These are phyloP conservation scores for Drosophila melanogaster DNA, from an alignment of 1,140 invertebrate genomes.

Conservation along the genomic window Release_6_plus_ISO1_MT NT_033777.3:11726501-11727000, in stretches of 20 bases:
- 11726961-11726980: constrained; percentile 14
- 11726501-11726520: too few species aligned
- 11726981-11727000: constrained; percentile 24
- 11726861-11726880: constrained; percentile 36
- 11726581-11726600: too few species aligned
- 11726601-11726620: too few species aligned
- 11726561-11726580: too few species aligned
- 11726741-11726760: constrained; percentile 3
- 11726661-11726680: too few species aligned
- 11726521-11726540: too few species aligned
- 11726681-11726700: not conserved
- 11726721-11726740: not conserved
- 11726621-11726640: too few species aligned
- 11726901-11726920: constrained; percentile 39
- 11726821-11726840: constrained; percentile 32
- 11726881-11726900: constrained; percentile 34
- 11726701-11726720: not conserved
- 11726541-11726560: too few species aligned
- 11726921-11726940: not conserved
- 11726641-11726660: too few species aligned
- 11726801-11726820: constrained; percentile 7
- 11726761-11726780: not conserved
- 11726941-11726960: constrained; percentile 26
- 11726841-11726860: constrained; percentile 21
- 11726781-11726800: not conserved